A percentile compares a stretch with the other conserved stretches of the same genome.
phyloP scores from a whole-genome alignment of 2,888 invertebrate genomes.

The Emmelina monodactyla region DNA sequence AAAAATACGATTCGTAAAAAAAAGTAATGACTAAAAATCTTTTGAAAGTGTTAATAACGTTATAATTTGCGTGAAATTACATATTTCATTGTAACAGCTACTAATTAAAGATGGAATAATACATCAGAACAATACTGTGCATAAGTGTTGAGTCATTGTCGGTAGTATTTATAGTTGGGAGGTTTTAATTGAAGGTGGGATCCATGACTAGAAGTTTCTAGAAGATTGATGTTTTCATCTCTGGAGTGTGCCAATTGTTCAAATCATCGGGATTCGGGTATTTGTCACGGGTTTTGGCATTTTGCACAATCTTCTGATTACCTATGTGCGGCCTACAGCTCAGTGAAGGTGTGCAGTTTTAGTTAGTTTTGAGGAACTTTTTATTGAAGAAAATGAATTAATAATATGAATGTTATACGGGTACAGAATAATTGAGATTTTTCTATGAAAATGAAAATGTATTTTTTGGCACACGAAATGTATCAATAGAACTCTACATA shows the following conservation, averaged over 20 bases:
- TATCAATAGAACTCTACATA: too few species aligned
- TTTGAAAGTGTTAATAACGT: slow-evolving; percentile 25
- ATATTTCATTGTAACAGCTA: slow-evolving; percentile 30
- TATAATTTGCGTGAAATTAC: slow-evolving; percentile 56
- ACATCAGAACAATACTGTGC: slow-evolving; percentile 24
- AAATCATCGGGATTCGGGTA: too few species aligned
- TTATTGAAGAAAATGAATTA: too few species aligned
- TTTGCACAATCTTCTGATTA: too few species aligned
- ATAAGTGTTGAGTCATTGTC: slow-evolving; percentile 19
- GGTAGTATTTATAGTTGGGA: neutral
- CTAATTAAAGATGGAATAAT: slow-evolving; percentile 40
- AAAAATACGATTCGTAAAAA: slow-evolving; percentile 11
- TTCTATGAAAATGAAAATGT: too few species aligned
- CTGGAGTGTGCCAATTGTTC: neutral
- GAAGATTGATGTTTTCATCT: neutral
- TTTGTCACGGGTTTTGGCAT: too few species aligned
- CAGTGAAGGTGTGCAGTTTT: too few species aligned
- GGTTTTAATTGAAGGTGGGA: neutral
- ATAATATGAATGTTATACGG: too few species aligned
- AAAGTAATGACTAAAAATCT: slow-evolving; percentile 9
- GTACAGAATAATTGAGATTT: too few species aligned
- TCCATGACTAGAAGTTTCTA: neutral
- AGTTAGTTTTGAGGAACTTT: too few species aligned
- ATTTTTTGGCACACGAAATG: too few species aligned
- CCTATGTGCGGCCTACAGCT: too few species aligned